Percentiles rank a stretch among this genome's conserved stretches.
phyloP scores from a whole-genome alignment of 2,888 invertebrate species.

The Drosophila incognita region DNA sequence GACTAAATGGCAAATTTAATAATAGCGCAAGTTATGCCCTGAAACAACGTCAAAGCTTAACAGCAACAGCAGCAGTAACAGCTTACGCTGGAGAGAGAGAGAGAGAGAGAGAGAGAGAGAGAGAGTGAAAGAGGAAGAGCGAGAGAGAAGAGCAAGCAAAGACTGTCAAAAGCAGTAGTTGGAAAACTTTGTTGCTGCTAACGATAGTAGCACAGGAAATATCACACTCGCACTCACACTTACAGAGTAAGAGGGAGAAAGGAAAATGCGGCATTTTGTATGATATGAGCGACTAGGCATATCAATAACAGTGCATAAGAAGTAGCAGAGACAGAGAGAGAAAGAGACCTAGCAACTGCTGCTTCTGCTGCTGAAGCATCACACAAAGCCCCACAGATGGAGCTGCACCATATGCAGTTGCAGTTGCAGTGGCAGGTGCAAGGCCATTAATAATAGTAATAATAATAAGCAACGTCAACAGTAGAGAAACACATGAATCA shows the following conservation, averaged over 20 bases:
- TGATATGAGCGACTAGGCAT: constrained; percentile 55
- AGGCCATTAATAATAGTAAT: constrained; percentile 17
- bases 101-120: background rate
- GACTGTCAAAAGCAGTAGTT: constrained; percentile 46
- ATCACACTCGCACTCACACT: constrained; percentile 33
- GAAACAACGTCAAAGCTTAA: constrained; percentile 46
- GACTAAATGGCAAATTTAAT: constrained; percentile 76
- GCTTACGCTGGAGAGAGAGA: constrained; percentile 11
- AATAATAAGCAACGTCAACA: constrained; percentile 28
- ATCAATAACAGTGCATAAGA: constrained; percentile 42
- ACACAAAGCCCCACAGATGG: constrained; percentile 17
- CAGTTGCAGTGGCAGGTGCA: constrained; percentile 36
- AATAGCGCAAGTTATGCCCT: constrained; percentile 40
- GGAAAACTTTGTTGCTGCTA: constrained; percentile 28
- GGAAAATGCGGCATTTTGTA: constrained; percentile 36
- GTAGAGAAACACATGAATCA: constrained; percentile 5
- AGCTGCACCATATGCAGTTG: constrained; percentile 34
- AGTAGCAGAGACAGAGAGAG: background rate
- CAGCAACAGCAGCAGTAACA: constrained; percentile 17
- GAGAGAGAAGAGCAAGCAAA: constrained; percentile 31
- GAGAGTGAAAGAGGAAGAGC: constrained; percentile 1
- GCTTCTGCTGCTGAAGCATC: constrained; percentile 24
- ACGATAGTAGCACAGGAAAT: constrained; percentile 58
- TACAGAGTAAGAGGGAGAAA: background rate
- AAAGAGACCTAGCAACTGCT: background rate